phyloP scores from a whole-genome alignment of 2,888 invertebrate genomes.

The Taenaris catops region DNA sequence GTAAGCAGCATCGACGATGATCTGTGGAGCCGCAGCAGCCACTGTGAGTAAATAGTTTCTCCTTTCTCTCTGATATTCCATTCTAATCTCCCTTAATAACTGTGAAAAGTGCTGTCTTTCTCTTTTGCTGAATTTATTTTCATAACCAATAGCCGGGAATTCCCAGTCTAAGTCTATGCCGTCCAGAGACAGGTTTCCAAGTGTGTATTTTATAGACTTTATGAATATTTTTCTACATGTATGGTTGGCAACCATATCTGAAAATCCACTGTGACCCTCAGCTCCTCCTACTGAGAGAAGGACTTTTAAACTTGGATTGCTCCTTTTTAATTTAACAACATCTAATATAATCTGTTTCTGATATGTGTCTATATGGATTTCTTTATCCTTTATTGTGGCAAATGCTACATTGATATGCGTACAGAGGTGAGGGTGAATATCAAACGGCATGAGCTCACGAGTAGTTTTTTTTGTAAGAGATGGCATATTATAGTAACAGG shows the following conservation, averaged over 20 bases:
- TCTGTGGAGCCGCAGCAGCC: conserved; percentile 89
- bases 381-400: conserved; percentile 81
- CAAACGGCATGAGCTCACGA: conserved; percentile 68
- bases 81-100: conserved; percentile 85
- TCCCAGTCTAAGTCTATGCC: conserved; percentile 93
- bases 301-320: conserved; percentile 85
- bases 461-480: conserved; percentile 18
- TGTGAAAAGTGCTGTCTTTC: conserved; percentile 88
- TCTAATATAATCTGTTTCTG: conserved; percentile 53
- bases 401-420: conserved; percentile 92
- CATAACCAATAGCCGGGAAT: conserved; percentile 83
- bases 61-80: conserved; percentile 81
- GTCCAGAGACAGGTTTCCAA: conserved; percentile 80
- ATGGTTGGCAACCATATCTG: conserved; percentile 86
- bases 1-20: conserved; percentile 88
- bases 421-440: conserved; percentile 86
- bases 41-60: conserved; percentile 83
- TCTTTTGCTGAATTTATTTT: conserved; percentile 32
- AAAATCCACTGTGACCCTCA: conserved; percentile 81
- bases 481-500: conserved; percentile 87
- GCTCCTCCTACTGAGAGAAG: conserved; percentile 87
- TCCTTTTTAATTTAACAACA: conserved; percentile 74
- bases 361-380: conserved; percentile 72
- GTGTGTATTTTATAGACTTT: conserved; percentile 70
- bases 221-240: conserved; percentile 83